Evolutionary conservation across 2,888 invertebrate species (phyloP).

Genomic region (Autographa pulchrina): DNA sequence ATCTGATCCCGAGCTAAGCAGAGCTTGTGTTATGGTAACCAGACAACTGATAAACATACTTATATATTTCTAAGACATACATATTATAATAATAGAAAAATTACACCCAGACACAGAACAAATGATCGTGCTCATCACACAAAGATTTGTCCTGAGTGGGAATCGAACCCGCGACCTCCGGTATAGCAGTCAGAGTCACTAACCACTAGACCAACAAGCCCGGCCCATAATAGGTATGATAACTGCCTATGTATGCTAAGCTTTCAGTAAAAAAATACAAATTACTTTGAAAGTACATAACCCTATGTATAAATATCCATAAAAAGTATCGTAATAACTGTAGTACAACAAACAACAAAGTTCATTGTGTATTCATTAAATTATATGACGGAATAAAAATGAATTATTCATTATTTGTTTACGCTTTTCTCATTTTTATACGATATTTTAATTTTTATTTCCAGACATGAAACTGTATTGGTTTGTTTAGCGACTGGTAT

Average conservation of each 20-base stretch:
- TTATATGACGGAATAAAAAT: slow-evolving; percentile 17
- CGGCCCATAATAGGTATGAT: background rate
- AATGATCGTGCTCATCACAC: too few species aligned
- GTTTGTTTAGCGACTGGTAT: background rate
- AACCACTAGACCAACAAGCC: too few species aligned
- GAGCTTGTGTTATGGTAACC: too few species aligned
- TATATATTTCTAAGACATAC: too few species aligned
- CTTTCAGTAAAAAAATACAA: background rate
- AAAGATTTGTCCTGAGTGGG: too few species aligned
- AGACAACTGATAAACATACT: too few species aligned
- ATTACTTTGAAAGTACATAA: slow-evolving; percentile 4
- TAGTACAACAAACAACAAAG: slow-evolving; percentile 20
- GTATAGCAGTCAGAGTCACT: too few species aligned
- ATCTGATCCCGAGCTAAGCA: too few species aligned
- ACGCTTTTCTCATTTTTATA: background rate
- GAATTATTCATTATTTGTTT: slow-evolving; percentile 38
- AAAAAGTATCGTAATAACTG: background rate
- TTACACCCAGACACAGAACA: too few species aligned
- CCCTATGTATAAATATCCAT: slow-evolving; percentile 3
- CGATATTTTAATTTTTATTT: background rate
- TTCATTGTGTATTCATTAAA: slow-evolving; percentile 37
- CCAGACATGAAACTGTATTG: background rate
- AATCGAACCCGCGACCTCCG: too few species aligned
- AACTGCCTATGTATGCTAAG: background rate
- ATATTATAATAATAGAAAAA: too few species aligned